A percentile compares a stretch with the other conserved stretches of the same genome.
Conservation (phyloP, 2,888 invertebrate genomes). For the Orchesellides sinensis region DNA sequence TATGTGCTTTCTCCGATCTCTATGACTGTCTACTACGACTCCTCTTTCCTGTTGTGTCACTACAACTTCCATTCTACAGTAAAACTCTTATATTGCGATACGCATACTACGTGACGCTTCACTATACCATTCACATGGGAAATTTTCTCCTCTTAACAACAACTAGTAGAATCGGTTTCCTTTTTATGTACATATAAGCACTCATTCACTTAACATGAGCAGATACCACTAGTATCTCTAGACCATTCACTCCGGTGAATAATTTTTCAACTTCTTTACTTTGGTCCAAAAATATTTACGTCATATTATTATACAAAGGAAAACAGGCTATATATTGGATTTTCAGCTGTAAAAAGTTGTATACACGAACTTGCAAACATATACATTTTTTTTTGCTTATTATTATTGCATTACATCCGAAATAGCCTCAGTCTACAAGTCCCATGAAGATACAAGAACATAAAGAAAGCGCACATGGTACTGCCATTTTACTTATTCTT, state of each 20-base stretch:
- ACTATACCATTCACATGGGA: slow-evolving; percentile 55
- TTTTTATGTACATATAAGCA: slow-evolving; percentile 14
- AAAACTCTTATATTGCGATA: too few relatives aligned
- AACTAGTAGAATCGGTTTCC: slow-evolving; percentile 35
- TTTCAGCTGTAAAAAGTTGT: background rate
- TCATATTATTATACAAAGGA: too few relatives aligned
- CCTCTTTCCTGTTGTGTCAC: slow-evolving; percentile 56
- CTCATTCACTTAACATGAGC: background rate
- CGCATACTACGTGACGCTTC: background rate
- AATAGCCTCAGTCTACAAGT: slow-evolving; percentile 42
- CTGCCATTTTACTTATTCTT: slow-evolving; percentile 17
- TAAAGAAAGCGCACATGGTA: slow-evolving; percentile 24
- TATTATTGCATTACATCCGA: slow-evolving; percentile 59
- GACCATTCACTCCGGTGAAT: slow-evolving; percentile 31
- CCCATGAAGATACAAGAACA: slow-evolving; percentile 33
- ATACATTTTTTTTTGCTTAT: slow-evolving; percentile 25
- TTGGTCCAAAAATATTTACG: slow-evolving; percentile 48
- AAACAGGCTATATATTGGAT: too few relatives aligned
- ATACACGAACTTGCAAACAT: slow-evolving; percentile 21
- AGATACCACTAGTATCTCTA: slow-evolving; percentile 22
- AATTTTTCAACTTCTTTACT: slow-evolving; percentile 47
- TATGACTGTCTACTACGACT: background rate
- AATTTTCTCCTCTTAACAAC: slow-evolving; percentile 31
- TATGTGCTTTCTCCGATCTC: slow-evolving; percentile 50
- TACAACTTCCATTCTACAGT: slow-evolving; percentile 16